phyloP scores from a whole-genome alignment of 1,140 invertebrate species.

The Eumaeus atala region DNA sequence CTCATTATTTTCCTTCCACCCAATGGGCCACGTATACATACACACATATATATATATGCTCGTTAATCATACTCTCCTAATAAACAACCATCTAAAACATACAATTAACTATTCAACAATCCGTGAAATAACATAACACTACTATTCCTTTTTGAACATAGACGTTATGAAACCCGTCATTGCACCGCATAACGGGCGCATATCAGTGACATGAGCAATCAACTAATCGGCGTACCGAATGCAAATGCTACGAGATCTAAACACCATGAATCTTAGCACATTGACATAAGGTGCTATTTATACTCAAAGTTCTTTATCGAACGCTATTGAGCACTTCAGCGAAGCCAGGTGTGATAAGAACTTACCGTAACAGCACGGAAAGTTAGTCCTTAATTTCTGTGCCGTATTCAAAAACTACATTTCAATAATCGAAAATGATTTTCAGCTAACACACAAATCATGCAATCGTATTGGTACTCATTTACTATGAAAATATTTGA shows the following conservation, averaged over 20 bases:
- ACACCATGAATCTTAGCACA: slow-evolving; percentile 7
- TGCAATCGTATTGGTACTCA: too few relatives aligned
- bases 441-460: neutral
- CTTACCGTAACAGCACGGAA: slow-evolving; percentile 56
- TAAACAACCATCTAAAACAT: too few relatives aligned
- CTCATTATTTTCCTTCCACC: too few relatives aligned
- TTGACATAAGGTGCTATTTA: neutral
- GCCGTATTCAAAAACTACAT: slow-evolving; percentile 28
- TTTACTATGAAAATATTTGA: too few relatives aligned
- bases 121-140: too few relatives aligned
- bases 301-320: neutral
- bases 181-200: slow-evolving; percentile 47
- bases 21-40: too few relatives aligned
- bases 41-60: too few relatives aligned
- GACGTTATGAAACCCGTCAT: slow-evolving; percentile 18
- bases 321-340: neutral
- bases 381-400: slow-evolving; percentile 52
- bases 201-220: slow-evolving; percentile 57
- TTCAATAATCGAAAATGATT: slow-evolving; percentile 37
- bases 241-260: neutral
- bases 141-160: neutral
- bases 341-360: slow-evolving; percentile 54
- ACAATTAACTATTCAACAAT: too few relatives aligned
- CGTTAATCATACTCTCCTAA: too few relatives aligned
- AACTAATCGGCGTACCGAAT: slow-evolving; percentile 16